Percentiles rank a stretch among this genome's conserved stretches.
phyloP scores from a whole-genome alignment of 2,113 vertebrate genomes.

The Perognathus longimembris region DNA sequence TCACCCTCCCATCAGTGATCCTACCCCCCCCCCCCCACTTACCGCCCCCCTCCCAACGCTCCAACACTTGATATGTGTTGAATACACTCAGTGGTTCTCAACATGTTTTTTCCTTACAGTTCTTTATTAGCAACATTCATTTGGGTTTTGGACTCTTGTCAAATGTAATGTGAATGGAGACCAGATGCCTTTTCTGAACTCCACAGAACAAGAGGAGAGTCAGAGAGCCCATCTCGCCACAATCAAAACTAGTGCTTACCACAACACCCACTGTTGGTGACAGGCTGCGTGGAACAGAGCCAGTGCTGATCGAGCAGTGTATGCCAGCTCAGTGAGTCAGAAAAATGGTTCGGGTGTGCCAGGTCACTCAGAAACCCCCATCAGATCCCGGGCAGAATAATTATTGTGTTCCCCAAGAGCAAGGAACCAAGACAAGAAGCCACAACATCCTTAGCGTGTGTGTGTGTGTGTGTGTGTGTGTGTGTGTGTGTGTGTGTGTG shows the following conservation, averaged over 20 bases:
- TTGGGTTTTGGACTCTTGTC: slow-evolving; percentile 80
- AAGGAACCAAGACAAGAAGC: slow-evolving; percentile 82
- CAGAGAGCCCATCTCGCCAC: slow-evolving; percentile 83
- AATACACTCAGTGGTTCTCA: slow-evolving; percentile 81
- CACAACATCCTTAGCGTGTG: slow-evolving; percentile 73
- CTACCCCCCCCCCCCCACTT: neutral
- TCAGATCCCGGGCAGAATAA: slow-evolving; percentile 86
- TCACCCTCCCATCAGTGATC: slow-evolving; percentile 16
- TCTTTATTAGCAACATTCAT: slow-evolving; percentile 83
- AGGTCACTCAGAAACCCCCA: slow-evolving; percentile 87
- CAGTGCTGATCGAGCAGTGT: slow-evolving; percentile 89
- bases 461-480: no score
- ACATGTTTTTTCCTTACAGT: slow-evolving; percentile 81
- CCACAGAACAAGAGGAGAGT: slow-evolving; percentile 80
- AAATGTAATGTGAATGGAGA: slow-evolving; percentile 83
- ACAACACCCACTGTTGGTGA: slow-evolving; percentile 87
- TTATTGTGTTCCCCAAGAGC: slow-evolving; percentile 83
- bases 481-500: slow-evolving; percentile 13
- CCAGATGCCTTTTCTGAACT: slow-evolving; percentile 84
- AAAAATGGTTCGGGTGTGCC: slow-evolving; percentile 87
- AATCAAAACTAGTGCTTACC: slow-evolving; percentile 86
- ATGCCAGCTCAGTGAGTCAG: slow-evolving; percentile 89
- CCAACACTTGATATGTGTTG: slow-evolving; percentile 78
- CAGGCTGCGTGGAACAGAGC: slow-evolving; percentile 86
- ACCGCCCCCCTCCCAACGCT: slow-evolving; percentile 1